A percentile compares a stretch with the other conserved stretches of the same genome.
Conservation (phyloP, 64 coral and sea anemone species). For the Hydrozoanthus tunicans region DNA sequence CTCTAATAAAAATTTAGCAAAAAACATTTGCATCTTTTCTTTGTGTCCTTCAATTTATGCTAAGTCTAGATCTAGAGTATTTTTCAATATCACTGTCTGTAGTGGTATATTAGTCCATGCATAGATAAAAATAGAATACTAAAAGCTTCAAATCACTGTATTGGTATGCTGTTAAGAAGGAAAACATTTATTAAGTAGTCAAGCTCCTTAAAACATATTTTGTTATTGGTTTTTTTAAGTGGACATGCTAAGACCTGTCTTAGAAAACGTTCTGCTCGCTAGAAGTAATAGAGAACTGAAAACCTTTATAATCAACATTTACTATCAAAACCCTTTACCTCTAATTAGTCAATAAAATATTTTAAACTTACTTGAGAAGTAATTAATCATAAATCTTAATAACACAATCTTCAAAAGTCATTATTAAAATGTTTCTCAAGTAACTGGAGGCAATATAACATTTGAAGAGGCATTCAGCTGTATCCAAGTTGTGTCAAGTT, state of each 20-base stretch:
- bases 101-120: not conserved
- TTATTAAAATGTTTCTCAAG: not conserved
- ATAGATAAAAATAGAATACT: not conserved
- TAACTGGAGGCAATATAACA: not conserved
- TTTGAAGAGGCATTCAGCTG: not conserved
- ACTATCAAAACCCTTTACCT: not conserved
- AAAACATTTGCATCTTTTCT: not conserved
- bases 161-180: not conserved
- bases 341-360: not conserved
- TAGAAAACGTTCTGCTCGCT: no score
- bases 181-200: not conserved
- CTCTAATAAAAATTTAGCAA: not conserved
- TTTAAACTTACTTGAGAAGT: not conserved
- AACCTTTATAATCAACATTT: not conserved
- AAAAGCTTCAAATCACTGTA: not conserved
- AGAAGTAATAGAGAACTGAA: not conserved
- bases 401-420: not conserved
- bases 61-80: not conserved
- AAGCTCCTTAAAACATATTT: not conserved
- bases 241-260: slow-evolving; percentile 11
- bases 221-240: not conserved
- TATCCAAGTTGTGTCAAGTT: not conserved
- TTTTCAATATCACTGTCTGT: not conserved
- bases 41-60: not conserved
- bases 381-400: not conserved